Evolutionary conservation across 2,113 vertebrate genomes (phyloP).

Genomic region (Menidia beryllina): DNA sequence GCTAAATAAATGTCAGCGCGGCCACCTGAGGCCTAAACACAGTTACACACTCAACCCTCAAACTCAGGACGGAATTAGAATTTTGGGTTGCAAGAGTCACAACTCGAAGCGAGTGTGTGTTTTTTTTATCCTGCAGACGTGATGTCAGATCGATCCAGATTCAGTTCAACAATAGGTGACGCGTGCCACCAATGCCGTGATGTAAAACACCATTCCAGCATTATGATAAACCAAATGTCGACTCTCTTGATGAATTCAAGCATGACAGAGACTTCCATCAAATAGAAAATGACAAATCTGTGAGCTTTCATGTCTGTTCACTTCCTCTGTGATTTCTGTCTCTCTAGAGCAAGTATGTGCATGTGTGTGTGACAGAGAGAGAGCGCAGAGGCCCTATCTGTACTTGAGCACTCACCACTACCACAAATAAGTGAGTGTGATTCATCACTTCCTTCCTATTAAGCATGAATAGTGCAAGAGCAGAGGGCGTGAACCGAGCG

Average conservation of each 20-base stretch:
- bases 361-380: constrained; percentile 7
- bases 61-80: constrained; percentile 14
- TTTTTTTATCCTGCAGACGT: background rate
- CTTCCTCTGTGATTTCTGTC: constrained; percentile 72
- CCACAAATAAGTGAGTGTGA: constrained; percentile 74
- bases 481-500: constrained; percentile 58
- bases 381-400: constrained; percentile 46
- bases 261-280: constrained; percentile 46
- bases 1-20: constrained; percentile 7
- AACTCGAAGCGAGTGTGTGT: background rate
- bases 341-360: constrained; percentile 19
- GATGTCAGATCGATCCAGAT: constrained; percentile 21
- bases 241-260: constrained; percentile 39
- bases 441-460: constrained; percentile 80
- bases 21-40: background rate
- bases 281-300: constrained; percentile 56
- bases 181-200: background rate
- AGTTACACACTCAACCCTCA: background rate
- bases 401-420: constrained; percentile 60
- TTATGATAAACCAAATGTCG: constrained; percentile 11
- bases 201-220: background rate
- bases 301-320: constrained; percentile 65
- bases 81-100: background rate
- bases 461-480: constrained; percentile 61
- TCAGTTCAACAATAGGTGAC: constrained; percentile 10